Evolutionary conservation across 1,140 invertebrate genomes (phyloP).

Genomic region (Lucilia sericata): DNA sequence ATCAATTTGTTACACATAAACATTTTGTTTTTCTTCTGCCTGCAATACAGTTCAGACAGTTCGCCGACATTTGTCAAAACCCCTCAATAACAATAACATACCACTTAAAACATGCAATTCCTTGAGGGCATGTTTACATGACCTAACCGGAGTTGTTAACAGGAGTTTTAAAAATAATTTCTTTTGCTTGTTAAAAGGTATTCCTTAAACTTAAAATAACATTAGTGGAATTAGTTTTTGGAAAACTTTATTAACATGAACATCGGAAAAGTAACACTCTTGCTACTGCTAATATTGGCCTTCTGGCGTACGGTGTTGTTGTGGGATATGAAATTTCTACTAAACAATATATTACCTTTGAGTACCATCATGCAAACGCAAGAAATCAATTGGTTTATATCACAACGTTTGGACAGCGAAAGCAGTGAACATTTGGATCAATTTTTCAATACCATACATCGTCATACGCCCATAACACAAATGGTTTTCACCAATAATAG

Average conservation of each 20-base stretch:
- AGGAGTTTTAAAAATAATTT: no score
- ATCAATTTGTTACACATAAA: no score
- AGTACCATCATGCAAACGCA: not conserved
- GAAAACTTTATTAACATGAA: not conserved
- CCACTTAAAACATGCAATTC: no score
- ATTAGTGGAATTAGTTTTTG: no score
- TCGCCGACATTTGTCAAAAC: no score
- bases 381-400: conserved; percentile 30
- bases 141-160: no score
- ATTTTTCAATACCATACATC: not conserved
- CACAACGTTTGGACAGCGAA: not conserved
- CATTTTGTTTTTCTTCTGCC: no score
- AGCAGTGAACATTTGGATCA: not conserved
- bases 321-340: not conserved
- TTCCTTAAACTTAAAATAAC: no score
- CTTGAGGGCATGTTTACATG: no score
- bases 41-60: no score
- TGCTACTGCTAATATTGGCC: not conserved
- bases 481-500: conserved; percentile 53
- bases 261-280: not conserved
- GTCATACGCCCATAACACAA: conserved; percentile 40
- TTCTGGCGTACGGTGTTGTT: not conserved
- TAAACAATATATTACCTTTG: not conserved
- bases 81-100: no score
- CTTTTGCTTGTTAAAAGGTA: no score